Evolutionary conservation across 2,113 vertebrate species (phyloP), one percentile per base, ranked within the genome.

Genomic region (Leptobrachium ailaonicum): DNA sequence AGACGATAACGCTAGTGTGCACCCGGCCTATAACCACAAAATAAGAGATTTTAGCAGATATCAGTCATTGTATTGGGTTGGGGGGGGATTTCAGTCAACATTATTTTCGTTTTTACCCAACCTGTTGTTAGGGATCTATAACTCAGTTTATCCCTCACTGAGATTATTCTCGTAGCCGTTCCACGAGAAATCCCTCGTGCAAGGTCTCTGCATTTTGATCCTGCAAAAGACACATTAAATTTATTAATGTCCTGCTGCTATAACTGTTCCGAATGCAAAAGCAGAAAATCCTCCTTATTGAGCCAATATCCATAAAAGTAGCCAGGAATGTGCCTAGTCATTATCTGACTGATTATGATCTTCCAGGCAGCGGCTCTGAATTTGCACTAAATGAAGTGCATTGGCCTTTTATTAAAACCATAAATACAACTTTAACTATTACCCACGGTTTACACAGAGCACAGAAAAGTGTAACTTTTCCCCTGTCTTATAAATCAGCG

Each of bases 401-500:
- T 84, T 90, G 84, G 85, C 86, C 87, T 14, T 90, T 93, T 93
- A 92, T 93, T 88, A 88, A 92, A 92, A 92, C 87, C 84, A 2
- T 93, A 94, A 93, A 92, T 90, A 84, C 86, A 87, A 91, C 92
- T 90, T 93, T 91, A 94, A 92, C 92, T 92, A 88, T 92, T 91
- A 89, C 76, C 88, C 86, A 91, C 85, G 92, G 91, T 94, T 94
- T 95, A 95, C 92, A 89, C 87, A 93, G 90, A 91, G 90, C 88
- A 91, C 86, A 91, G 90, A 91, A 93, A 94, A 92, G 90, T 93
- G 91, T 92, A 94, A 94, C 91, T 94, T 92, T 94, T 91, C 93
- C 86, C 87, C 89, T 92, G 89, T 91, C 88, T 92, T 96, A 96
- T 95, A 95, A 95, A 96, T 95, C 95, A 94, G 88, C 83, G 89